Conservation (phyloP, 2,888 invertebrate species). For the Nemapogon koenigi region DNA sequence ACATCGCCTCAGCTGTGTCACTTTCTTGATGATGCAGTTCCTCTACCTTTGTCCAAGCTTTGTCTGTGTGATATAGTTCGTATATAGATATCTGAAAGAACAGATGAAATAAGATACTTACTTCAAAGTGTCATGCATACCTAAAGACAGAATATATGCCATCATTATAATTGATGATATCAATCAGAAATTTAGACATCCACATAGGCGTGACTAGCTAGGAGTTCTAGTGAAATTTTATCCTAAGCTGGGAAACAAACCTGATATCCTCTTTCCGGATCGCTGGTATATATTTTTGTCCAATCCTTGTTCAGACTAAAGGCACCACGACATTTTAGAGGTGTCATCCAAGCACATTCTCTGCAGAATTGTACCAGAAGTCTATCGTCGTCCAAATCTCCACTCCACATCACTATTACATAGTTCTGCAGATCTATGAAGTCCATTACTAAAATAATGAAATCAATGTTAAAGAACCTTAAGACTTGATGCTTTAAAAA, state of each 20-base stretch:
- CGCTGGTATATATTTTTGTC: slow-evolving; percentile 73
- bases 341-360: slow-evolving; percentile 54
- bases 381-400: slow-evolving; percentile 76
- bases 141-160: too few relatives aligned
- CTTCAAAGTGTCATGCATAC: too few relatives aligned
- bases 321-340: slow-evolving; percentile 70
- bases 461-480: too few relatives aligned
- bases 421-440: slow-evolving; percentile 73
- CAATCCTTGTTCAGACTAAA: slow-evolving; percentile 73
- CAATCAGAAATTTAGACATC: too few relatives aligned
- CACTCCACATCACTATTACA: slow-evolving; percentile 81
- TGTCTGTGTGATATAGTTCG: slow-evolving; percentile 49
- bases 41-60: slow-evolving; percentile 67
- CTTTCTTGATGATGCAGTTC: slow-evolving; percentile 71
- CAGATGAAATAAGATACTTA: neutral
- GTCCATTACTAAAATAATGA: slow-evolving; percentile 64
- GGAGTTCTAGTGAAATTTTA: too few relatives aligned
- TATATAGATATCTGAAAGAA: slow-evolving; percentile 40
- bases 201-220: too few relatives aligned
- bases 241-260: too few relatives aligned
- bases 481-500: too few relatives aligned
- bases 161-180: too few relatives aligned
- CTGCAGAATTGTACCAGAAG: slow-evolving; percentile 71
- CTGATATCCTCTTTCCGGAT: slow-evolving; percentile 68
- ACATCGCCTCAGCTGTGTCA: slow-evolving; percentile 76